Conservation (phyloP, 2,113 vertebrate genomes). For the Australoheros scitulus region DNA sequence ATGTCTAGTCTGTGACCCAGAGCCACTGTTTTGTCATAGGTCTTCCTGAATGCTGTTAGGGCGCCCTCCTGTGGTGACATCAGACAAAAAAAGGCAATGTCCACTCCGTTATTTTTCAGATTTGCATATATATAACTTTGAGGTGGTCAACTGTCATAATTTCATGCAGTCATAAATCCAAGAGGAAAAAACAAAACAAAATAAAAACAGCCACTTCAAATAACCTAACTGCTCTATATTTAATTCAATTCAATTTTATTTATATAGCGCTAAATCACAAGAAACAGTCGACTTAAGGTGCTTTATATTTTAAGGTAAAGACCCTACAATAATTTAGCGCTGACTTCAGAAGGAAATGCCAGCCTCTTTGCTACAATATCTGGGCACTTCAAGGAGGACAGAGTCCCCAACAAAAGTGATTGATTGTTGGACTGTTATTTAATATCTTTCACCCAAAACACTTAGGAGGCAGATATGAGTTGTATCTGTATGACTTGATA, state of each 20-base stretch:
- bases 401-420: not conserved
- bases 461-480: not conserved
- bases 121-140: not conserved
- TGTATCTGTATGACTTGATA: not conserved
- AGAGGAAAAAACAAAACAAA: not conserved
- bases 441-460: not conserved
- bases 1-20: conserved; percentile 96
- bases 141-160: not conserved
- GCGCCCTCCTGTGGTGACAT: conserved; percentile 87
- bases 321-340: not conserved
- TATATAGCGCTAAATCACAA: too few species aligned
- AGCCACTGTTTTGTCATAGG: conserved; percentile 96
- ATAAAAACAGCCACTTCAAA: not conserved
- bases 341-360: not conserved
- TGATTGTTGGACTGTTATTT: too few species aligned
- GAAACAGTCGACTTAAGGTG: too few species aligned
- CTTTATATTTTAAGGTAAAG: too few species aligned
- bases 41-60: conserved; percentile 94
- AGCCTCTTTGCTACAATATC: not conserved
- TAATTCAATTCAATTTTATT: too few species aligned
- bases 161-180: not conserved
- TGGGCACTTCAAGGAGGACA: not conserved
- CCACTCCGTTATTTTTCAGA: not conserved
- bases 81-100: not conserved
- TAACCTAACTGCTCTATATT: not conserved